Conservation (phyloP, 2,888 invertebrate genomes). For the Charanyca ferruginea region DNA sequence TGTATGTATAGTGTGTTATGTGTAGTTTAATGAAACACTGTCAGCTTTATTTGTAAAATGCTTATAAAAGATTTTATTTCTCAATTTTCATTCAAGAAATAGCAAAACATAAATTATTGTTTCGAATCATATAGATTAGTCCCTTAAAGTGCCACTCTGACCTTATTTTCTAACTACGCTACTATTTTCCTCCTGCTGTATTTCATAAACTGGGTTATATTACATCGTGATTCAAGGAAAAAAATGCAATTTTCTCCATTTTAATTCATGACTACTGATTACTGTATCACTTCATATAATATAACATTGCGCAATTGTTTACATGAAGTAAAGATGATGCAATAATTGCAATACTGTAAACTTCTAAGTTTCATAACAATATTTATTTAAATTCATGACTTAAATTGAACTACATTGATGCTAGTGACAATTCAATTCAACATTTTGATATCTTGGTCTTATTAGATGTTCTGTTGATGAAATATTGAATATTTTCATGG, state of each 20-base stretch:
- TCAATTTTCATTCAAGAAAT: too few species aligned
- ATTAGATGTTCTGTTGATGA: background rate
- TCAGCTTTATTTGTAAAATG: too few species aligned
- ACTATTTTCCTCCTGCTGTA: too few species aligned
- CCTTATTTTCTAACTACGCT: too few species aligned
- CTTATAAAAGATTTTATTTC: too few species aligned
- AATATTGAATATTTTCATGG: background rate
- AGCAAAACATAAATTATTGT: too few species aligned
- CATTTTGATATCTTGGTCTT: background rate
- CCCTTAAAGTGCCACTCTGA: too few species aligned
- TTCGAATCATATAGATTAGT: too few species aligned
- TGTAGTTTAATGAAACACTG: too few species aligned
- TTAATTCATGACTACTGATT: background rate
- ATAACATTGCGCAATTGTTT: conserved; percentile 49
- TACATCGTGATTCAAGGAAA: background rate
- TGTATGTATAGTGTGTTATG: too few species aligned
- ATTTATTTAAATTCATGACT: background rate
- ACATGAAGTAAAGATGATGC: conserved; percentile 41
- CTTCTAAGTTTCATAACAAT: background rate
- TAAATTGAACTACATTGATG: background rate
- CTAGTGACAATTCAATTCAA: background rate
- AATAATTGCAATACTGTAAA: conserved; percentile 15
- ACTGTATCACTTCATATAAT: background rate
- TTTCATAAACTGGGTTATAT: too few species aligned
- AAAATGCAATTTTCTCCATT: background rate